Evolutionary conservation across 2,113 vertebrate genomes (phyloP).

Genomic region (Syrmaticus mikado): DNA sequence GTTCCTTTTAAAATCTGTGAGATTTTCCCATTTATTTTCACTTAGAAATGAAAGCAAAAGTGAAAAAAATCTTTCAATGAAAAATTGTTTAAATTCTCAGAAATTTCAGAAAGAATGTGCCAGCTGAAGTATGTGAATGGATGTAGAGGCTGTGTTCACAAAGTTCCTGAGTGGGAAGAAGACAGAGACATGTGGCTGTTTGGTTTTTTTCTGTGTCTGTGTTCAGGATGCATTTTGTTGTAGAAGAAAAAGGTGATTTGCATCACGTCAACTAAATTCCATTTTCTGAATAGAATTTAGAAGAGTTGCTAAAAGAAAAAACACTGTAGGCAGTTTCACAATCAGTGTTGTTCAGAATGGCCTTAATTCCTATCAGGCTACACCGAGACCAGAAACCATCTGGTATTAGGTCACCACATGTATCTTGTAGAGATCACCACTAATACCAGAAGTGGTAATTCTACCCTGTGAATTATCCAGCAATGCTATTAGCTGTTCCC

Average conservation of each 20-base stretch:
- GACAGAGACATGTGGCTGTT: not conserved
- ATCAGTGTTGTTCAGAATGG: not conserved
- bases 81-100: not conserved
- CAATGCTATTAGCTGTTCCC: not conserved
- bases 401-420: not conserved
- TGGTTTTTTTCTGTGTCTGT: not conserved
- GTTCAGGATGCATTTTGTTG: not conserved
- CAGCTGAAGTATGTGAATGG: not conserved
- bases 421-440: not conserved
- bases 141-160: not conserved
- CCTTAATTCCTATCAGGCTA: not conserved
- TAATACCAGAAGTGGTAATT: slow-evolving; percentile 24
- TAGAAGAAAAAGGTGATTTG: not conserved
- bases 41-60: not conserved
- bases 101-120: not conserved
- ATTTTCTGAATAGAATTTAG: not conserved
- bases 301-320: not conserved
- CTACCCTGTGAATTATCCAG: not conserved
- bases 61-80: not conserved
- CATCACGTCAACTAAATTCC: not conserved
- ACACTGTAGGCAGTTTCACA: not conserved
- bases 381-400: not conserved
- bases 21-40: not conserved
- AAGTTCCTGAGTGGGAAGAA: not conserved
- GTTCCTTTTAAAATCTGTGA: not conserved